phyloP scores from a whole-genome alignment of 2,113 vertebrate species.

The Piaya cayana region DNA sequence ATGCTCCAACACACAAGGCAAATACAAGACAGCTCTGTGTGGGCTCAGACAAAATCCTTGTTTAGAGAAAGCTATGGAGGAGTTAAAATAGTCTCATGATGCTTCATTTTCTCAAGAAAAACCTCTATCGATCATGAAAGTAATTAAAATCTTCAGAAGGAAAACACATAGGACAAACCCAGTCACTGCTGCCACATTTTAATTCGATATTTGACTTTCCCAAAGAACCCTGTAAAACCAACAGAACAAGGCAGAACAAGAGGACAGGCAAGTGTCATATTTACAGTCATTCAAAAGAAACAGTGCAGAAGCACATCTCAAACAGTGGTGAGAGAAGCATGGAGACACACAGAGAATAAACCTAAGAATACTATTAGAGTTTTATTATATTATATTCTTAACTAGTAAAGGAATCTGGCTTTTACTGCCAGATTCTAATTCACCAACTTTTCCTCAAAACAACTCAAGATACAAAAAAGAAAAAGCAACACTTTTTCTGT shows the following conservation, averaged over 20 bases:
- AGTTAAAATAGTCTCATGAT: background rate
- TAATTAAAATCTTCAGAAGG: background rate
- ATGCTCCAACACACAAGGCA: background rate
- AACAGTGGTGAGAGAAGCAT: background rate
- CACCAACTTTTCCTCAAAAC: background rate
- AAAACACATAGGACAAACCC: background rate
- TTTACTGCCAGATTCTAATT: constrained; percentile 3
- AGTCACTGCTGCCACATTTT: constrained; percentile 15
- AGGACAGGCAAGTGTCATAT: background rate
- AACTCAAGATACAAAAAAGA: background rate
- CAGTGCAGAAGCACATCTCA: background rate
- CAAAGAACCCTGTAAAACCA: background rate
- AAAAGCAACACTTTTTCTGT: background rate
- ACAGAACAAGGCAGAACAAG: background rate
- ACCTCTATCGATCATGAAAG: background rate
- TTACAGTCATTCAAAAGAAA: constrained; percentile 29
- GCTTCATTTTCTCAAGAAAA: background rate
- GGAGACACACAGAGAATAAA: background rate
- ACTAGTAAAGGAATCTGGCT: background rate
- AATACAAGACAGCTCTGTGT: background rate
- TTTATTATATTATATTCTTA: background rate
- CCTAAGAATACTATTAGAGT: background rate
- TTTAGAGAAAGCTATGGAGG: background rate
- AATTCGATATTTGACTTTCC: background rate
- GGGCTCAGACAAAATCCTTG: background rate